A percentile compares a stretch with the other conserved stretches of the same genome.
These are phyloP conservation scores for Paralichthys olivaceus DNA, from an alignment of 2,113 vertebrate species.

Conservation along the genomic window DNA sequence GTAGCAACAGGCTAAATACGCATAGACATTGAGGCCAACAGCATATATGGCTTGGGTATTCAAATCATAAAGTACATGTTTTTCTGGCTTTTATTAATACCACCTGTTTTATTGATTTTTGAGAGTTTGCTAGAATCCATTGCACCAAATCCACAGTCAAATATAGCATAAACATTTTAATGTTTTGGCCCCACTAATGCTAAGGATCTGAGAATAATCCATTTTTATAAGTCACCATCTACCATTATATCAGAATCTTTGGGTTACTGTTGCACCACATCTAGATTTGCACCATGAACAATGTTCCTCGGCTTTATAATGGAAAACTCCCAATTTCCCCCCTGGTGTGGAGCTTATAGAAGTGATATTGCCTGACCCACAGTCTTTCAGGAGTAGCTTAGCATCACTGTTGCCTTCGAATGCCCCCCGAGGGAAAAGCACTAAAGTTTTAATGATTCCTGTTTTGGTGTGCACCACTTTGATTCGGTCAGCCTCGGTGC, in stretches of 20 bases:
- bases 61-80: neutral
- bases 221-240: neutral
- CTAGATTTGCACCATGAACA: neutral
- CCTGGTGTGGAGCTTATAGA: constrained; percentile 7
- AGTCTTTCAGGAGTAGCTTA: constrained; percentile 54
- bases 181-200: neutral
- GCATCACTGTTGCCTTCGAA: constrained; percentile 49
- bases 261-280: neutral
- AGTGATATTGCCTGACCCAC: constrained; percentile 28
- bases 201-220: neutral
- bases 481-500: constrained; percentile 67
- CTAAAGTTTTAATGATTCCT: constrained; percentile 83
- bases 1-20: neutral
- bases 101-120: neutral
- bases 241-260: neutral
- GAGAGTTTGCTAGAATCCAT: neutral
- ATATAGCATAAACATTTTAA: no score
- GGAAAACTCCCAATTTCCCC: neutral
- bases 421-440: constrained; percentile 60
- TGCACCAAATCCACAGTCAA: neutral
- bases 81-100: neutral
- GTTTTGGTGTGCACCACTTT: constrained; percentile 74
- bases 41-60: neutral
- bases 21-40: neutral
- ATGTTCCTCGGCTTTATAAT: neutral